Conservation (phyloP, 2,797 vertebrate genomes). For the Antrozous pallidus region DNA sequence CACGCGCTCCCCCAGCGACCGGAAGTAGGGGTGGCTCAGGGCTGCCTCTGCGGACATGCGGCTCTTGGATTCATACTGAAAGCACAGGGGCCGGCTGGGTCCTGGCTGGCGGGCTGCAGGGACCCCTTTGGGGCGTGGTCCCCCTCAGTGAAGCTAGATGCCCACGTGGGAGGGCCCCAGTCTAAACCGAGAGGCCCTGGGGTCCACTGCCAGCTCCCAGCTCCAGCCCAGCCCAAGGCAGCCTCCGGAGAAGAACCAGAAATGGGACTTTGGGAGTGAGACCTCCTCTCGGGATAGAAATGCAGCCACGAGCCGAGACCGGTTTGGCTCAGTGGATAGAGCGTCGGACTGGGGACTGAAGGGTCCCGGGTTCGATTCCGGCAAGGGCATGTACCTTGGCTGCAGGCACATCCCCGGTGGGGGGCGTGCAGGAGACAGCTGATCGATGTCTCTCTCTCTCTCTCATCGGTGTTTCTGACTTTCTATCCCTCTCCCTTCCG, state of each 20-base stretch:
- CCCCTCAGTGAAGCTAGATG: not conserved
- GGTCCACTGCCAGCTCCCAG: not conserved
- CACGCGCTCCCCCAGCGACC: constrained; percentile 88
- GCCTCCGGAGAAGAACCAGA: not conserved
- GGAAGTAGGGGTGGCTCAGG: constrained; percentile 91
- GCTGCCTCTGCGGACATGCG: constrained; percentile 89
- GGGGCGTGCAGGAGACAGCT: too few relatives aligned
- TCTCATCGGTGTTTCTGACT: too few relatives aligned
- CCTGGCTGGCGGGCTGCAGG: not conserved
- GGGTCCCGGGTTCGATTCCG: too few relatives aligned
- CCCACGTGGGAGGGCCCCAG: not conserved
- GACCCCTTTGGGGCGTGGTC: not conserved
- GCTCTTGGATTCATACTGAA: constrained; percentile 89
- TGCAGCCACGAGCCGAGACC: too few relatives aligned
- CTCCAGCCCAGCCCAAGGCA: not conserved
- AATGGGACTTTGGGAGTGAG: not conserved
- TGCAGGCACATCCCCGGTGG: too few relatives aligned
- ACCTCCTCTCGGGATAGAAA: not conserved
- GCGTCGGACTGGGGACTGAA: too few relatives aligned
- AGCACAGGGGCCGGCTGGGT: not conserved
- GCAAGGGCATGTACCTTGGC: too few relatives aligned
- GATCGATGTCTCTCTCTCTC: too few relatives aligned
- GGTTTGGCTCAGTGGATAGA: too few relatives aligned
- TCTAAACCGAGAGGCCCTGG: not conserved
- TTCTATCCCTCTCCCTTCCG: too few relatives aligned